phyloP scores from a whole-genome alignment of 2,797 vertebrate genomes.

The Mionectes olivaceus region DNA sequence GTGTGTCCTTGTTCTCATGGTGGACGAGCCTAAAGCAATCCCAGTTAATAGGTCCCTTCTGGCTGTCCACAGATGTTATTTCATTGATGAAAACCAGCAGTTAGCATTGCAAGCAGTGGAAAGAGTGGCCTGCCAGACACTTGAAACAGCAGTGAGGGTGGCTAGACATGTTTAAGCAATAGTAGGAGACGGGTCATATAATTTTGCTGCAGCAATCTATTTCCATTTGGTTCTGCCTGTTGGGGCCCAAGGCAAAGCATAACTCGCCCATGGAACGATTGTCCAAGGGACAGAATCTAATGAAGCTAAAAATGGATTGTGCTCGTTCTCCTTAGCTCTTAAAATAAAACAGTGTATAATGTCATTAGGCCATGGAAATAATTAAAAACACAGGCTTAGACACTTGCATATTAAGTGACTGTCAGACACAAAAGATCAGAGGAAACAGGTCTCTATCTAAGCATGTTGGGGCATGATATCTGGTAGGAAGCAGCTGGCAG shows the following conservation, averaged over 20 bases:
- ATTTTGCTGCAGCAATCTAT: background rate
- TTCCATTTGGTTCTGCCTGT: conserved; percentile 19
- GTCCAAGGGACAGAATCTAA: background rate
- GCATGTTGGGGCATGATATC: background rate
- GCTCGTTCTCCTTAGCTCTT: background rate
- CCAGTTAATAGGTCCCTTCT: background rate
- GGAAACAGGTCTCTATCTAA: background rate
- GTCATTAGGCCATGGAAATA: background rate
- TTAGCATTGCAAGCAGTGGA: background rate
- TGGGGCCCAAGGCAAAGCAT: background rate
- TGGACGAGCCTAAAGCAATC: background rate
- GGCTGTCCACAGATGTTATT: background rate
- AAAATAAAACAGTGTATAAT: background rate
- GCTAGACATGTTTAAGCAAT: conserved; percentile 25
- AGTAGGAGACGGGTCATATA: conserved; percentile 35
- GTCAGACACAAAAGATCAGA: background rate
- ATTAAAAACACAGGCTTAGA: background rate
- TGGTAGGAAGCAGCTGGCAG: background rate
- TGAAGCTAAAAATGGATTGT: background rate
- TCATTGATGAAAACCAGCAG: conserved; percentile 37
- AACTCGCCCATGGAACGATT: accelerated
- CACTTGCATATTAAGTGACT: background rate
- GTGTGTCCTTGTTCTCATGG: background rate
- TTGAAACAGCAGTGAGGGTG: background rate
- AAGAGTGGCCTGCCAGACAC: background rate